Evolutionary conservation across 1,140 invertebrate genomes (phyloP), one percentile per base, ranked within the genome.

Genomic region (Hyles vespertilio): DNA sequence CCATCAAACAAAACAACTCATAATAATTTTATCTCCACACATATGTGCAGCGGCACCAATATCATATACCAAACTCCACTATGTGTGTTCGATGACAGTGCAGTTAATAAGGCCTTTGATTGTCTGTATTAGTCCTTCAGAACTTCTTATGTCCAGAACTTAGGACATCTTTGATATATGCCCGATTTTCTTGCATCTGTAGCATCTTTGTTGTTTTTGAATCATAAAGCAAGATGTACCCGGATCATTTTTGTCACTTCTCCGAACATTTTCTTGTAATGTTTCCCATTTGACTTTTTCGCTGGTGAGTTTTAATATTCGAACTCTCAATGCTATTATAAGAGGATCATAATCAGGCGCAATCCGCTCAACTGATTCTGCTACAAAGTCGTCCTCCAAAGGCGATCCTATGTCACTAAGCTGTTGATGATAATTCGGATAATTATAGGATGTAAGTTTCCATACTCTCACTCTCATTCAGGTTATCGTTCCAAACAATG

Each of bases 271-370:
- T 53, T 74, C 70, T 62, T 70, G 70, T 45, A 74, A 52, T 54
- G 75, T 56, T 61, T 75, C 75, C 12, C 49, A 45, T 43, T 68
- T 70, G 0, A 72, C 69, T 8, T 40, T 58, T 59, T 78, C 69
- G 51, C 64, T 74, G 12, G 32, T 61, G 22, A 76, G 40, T 61
- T 70, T 71, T 43, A 63, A 58, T n/a, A 40, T 69, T 73, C 6
- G 71, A 74, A 62, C 71, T 78, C 56, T 76, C 69, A 76, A 53
- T 9, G 73, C 63, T 69, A 74, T 71, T 0, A 74, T 70, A 3
- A 78, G 51, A 3, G 73, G 75, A 44, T 72, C 70, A 57, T 70
- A 76, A 36, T 76, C 67, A 51, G 58, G 11, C 9, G 73, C 47
- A n/a, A 80, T 36, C 36, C 36, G 7, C 36, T 36, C 36, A 36